Conservation (phyloP, 2,113 vertebrate genomes). For the Lates calcarifer region DNA sequence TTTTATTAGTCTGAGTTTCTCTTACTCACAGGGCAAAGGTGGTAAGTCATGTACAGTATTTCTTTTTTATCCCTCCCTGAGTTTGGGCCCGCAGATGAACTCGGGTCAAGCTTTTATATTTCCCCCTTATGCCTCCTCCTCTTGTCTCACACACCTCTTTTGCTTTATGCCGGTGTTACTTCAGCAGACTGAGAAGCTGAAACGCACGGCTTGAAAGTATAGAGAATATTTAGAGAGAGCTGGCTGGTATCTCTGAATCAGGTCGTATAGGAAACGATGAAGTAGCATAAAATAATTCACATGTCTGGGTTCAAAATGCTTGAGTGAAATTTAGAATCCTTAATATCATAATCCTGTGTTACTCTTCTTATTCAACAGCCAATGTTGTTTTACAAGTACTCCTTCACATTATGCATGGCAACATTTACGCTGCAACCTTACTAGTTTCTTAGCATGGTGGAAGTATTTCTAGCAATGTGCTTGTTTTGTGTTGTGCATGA, state of each 20-base stretch:
- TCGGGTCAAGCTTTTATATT: slow-evolving; percentile 75
- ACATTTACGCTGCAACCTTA: slow-evolving; percentile 73
- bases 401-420: slow-evolving; percentile 77
- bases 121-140: slow-evolving; percentile 61
- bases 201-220: slow-evolving; percentile 17
- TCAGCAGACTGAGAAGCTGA: slow-evolving; percentile 43
- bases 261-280: slow-evolving; percentile 25
- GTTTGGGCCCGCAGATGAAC: slow-evolving; percentile 66
- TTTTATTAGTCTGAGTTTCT: slow-evolving; percentile 79
- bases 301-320: slow-evolving; percentile 38
- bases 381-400: slow-evolving; percentile 57
- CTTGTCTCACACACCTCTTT: slow-evolving; percentile 55
- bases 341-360: slow-evolving; percentile 7
- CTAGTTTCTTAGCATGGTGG: slow-evolving; percentile 77
- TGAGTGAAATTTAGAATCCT: slow-evolving; percentile 19
- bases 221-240: slow-evolving; percentile 30
- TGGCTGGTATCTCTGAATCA: slow-evolving; percentile 14
- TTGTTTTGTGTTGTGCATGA: slow-evolving; percentile 81
- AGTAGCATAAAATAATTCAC: slow-evolving; percentile 12
- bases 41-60: slow-evolving; percentile 78
- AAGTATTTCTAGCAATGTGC: slow-evolving; percentile 70
- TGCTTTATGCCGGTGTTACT: slow-evolving; percentile 60
- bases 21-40: slow-evolving; percentile 77
- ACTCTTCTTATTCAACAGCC: slow-evolving; percentile 43
- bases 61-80: slow-evolving; percentile 70